Evolutionary conservation across 1,140 invertebrate genomes (phyloP).

Genomic region (Hylyphantes graminicola): DNA sequence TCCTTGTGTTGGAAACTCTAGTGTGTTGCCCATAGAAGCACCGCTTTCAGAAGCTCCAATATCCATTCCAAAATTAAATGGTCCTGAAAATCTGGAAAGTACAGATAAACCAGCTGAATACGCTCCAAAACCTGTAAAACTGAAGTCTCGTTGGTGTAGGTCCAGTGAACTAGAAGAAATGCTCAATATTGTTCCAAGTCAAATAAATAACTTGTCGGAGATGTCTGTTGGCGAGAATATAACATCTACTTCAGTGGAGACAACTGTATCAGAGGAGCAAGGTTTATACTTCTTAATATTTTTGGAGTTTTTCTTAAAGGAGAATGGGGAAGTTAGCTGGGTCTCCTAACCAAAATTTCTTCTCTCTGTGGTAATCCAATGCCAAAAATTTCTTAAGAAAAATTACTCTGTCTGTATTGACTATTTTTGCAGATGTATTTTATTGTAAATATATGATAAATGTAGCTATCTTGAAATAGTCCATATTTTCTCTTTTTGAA

Average conservation of each 20-base stretch:
- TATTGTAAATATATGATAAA: too few relatives aligned
- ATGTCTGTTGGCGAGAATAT: background rate
- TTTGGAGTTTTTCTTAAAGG: too few relatives aligned
- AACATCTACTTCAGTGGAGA: background rate
- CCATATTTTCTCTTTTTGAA: too few relatives aligned
- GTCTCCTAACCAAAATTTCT: too few relatives aligned
- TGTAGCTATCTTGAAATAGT: too few relatives aligned
- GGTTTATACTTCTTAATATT: background rate
- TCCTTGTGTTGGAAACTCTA: background rate
- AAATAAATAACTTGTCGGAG: background rate
- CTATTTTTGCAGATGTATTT: too few relatives aligned
- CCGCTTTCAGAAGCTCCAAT: background rate
- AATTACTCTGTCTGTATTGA: too few relatives aligned
- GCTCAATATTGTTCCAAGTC: slow-evolving; percentile 1
- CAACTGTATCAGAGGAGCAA: background rate
- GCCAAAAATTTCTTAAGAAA: too few relatives aligned
- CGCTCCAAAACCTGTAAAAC: slow-evolving; percentile 78
- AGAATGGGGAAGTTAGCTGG: too few relatives aligned
- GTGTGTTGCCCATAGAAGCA: slow-evolving; percentile 12
- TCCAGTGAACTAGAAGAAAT: slow-evolving; percentile 80
- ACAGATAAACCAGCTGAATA: slow-evolving; percentile 18
- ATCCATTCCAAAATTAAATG: background rate
- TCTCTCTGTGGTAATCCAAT: too few relatives aligned
- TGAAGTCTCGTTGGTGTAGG: slow-evolving; percentile 85
- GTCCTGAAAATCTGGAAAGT: background rate